Evolutionary conservation across 2,797 vertebrate genomes (phyloP), one percentile per base, ranked within the genome.

Genomic region (Odontamblyopus lacepedii): DNA sequence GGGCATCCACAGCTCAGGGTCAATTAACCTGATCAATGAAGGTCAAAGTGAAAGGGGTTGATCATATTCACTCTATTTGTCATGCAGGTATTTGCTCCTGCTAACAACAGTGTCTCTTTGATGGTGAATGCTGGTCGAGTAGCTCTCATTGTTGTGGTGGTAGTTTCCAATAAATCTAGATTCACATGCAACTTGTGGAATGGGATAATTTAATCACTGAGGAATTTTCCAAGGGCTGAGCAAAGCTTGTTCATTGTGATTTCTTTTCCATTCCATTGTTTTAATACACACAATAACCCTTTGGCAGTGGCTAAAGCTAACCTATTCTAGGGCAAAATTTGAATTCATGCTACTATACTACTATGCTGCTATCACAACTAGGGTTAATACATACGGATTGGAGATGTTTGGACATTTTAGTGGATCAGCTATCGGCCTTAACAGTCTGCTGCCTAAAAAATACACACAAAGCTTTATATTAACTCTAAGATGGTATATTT

Each of bases 21-120:
- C 83, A 90, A 85, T 89, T 86, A 87, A 69, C 71, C 80, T 63
- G 80, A 92, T 91, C 87, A 65, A 79, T 88, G 81, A 85, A 86
- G 84, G 87, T 87, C 87, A 77, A 76, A 83, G 79, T 71, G 72
- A 83, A 67, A 53, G 26, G 64, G 83, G 88, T 91, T 83, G 78
- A 83, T 86, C 83, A 83, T 80, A 86, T 88, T 81, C 75, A 74
- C 71, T 23, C 69, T 76, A 81, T 84, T 81, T 85, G 79, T 78
- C 64, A 85, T 69, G 78, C 75, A 59, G 64, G 35, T 75, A 86
- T 87, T 88, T 87, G 78, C 81, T 69, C 77, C 73, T 59, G 64
- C 78, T 76, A 82, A 77, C 73, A 35, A 41, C 35, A 29, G 64
- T 83, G 76, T 75, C 80, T 79, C 13, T 0, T 23, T 41, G 78